Evolutionary conservation across 2,113 vertebrate genomes (phyloP), one percentile per base, ranked within the genome.

Genomic region (Propithecus coquereli): DNA sequence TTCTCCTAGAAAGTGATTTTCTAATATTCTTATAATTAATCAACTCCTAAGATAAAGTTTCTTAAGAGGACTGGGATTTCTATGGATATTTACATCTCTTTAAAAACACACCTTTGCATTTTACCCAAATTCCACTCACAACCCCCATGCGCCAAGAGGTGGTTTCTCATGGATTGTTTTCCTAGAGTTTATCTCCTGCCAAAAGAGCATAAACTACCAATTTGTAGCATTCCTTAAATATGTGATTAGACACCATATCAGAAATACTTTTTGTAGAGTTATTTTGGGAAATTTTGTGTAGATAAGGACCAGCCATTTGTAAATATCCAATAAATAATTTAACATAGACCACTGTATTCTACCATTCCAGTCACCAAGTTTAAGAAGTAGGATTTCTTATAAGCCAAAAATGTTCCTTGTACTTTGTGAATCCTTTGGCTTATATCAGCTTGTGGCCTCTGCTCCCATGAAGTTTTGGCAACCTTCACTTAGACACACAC

Each of bases 381-480:
- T 95, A 87, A 97, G 87, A 88, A 63, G 52, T 59, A 87, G n/a
- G 73, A 87, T 88, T 77, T 94, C 45, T 87, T 83, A 68, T 61
- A 89, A 94, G 68, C 74, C 54, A 96, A 76, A 93, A 98, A 87
- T 12, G 3, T 94, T 82, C 45, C 73, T 88, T 89, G 25, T 93
- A 89, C 2, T 80, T 93, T 97, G 91, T 82, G 86, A 96, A 84
- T 94, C 54, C 86, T 93, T 97, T 96, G 74, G 93, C 76, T 96
- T 94, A 66, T 80, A 84, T 94, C 95, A 90, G 57, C 23, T 94
- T 93, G 79, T 91, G 94, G 93, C 95, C 94, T 96, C 45, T 93
- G 47, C 90, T 93, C 37, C 76, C 81, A 96, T 77, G 82, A 97
- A 76, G 59, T 96, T 93, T 96, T 97, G 97, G 91, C 95, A 95